Conservation (phyloP, 1,140 invertebrate species). For the Drosophila pachea region DNA sequence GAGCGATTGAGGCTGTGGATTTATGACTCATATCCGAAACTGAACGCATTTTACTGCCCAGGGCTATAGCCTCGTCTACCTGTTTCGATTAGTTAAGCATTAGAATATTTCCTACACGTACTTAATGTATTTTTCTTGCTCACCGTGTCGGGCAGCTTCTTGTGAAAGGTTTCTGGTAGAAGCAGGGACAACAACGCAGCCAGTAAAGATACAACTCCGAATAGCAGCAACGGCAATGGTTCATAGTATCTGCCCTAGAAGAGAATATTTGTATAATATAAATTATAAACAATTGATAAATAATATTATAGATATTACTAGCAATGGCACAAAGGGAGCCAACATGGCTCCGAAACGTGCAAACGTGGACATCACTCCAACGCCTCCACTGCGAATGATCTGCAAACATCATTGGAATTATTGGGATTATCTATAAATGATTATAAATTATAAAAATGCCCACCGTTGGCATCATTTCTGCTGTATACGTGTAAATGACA, state of each 20-base stretch:
- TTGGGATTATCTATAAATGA: neutral
- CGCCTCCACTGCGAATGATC: constrained; percentile 80
- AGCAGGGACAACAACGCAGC: constrained; percentile 80
- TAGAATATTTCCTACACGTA: neutral
- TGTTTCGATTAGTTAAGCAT: constrained; percentile 1
- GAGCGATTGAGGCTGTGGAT: constrained; percentile 3
- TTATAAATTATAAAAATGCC: constrained; percentile 36
- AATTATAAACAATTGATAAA: neutral
- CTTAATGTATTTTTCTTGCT: constrained; percentile 1
- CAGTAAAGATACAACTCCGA: constrained; percentile 80
- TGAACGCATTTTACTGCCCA: constrained; percentile 33
- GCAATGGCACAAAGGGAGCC: constrained; percentile 82
- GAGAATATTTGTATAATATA: neutral
- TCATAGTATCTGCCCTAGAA: constrained; percentile 80
- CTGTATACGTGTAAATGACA: constrained; percentile 82
- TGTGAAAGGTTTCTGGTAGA: constrained; percentile 83
- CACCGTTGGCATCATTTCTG: constrained; percentile 83
- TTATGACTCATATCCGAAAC: neutral
- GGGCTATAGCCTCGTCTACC: constrained; percentile 59
- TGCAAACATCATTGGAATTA: constrained; percentile 11
- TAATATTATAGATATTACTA: constrained; percentile 48
- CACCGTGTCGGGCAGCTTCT: constrained; percentile 81
- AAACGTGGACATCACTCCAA: constrained; percentile 82
- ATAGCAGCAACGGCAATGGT: constrained; percentile 81
- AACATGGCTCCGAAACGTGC: constrained; percentile 82